Conservation (phyloP, 2,888 invertebrate genomes). For the Piscicola geometra region DNA sequence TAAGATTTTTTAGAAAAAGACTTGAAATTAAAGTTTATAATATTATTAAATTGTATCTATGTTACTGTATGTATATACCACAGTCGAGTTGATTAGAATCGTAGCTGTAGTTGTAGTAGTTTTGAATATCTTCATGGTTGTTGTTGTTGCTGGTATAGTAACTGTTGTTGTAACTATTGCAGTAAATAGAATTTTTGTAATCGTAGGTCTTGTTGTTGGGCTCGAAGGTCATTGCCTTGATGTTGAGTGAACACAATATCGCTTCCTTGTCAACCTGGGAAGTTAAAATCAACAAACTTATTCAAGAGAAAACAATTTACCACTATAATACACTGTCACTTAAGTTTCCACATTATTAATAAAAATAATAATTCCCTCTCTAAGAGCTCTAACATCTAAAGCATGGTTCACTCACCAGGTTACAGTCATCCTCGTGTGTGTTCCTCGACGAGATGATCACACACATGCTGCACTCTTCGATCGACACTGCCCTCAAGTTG, state of each 20-base stretch:
- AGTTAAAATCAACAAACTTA: too few relatives aligned
- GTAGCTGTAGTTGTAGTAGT: too few relatives aligned
- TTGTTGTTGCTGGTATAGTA: conserved; percentile 28
- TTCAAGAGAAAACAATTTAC: too few relatives aligned
- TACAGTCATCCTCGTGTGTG: conserved; percentile 76
- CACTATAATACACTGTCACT: too few relatives aligned
- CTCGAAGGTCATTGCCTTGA: conserved; percentile 71
- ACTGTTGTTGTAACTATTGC: too few relatives aligned
- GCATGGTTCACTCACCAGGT: conserved; percentile 60
- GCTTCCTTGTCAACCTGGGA: conserved; percentile 92
- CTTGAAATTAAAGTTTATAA: neutral
- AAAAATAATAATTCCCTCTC: neutral
- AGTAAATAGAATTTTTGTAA: too few relatives aligned
- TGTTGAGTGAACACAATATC: conserved; percentile 96
- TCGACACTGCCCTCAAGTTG: conserved; percentile 97
- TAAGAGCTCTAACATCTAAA: neutral
- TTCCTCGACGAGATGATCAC: conserved; percentile 90
- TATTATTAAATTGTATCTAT: too few relatives aligned
- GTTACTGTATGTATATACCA: too few relatives aligned
- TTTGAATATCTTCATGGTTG: neutral
- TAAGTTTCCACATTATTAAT: neutral
- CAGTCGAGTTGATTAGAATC: too few relatives aligned
- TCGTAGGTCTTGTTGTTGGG: too few relatives aligned
- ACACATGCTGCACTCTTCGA: conserved; percentile 99
- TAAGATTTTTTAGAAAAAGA: too few relatives aligned